phyloP scores from a whole-genome alignment of 1,140 invertebrate genomes.

The Triops longicaudatus region DNA sequence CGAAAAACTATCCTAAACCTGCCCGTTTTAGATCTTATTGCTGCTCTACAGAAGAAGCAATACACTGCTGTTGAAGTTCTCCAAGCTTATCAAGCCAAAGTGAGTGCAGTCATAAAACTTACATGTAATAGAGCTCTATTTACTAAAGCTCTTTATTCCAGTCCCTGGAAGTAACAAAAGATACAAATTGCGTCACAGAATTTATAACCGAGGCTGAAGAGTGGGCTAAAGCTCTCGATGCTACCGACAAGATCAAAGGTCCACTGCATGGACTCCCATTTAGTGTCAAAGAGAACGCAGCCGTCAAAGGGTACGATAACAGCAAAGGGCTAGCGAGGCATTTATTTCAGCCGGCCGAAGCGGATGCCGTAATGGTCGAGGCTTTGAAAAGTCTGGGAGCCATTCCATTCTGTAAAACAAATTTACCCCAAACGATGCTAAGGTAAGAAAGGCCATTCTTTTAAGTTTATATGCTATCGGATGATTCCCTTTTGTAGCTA shows the following conservation, averaged over 20 bases:
- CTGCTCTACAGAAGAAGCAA: conserved; percentile 15
- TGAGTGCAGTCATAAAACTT: neutral
- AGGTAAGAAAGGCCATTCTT: conserved; percentile 27
- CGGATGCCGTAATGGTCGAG: conserved; percentile 38
- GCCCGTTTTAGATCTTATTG: conserved; percentile 13
- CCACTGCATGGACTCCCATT: conserved; percentile 40
- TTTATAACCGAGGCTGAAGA: conserved; percentile 36
- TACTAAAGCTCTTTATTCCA: conserved; percentile 28
- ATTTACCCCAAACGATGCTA: conserved; percentile 40
- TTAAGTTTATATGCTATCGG: neutral
- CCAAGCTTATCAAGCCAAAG: conserved; percentile 28
- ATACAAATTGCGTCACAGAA: conserved; percentile 37
- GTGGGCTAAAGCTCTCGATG: conserved; percentile 37
- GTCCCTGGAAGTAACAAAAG: conserved; percentile 35
- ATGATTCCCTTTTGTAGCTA: conserved; percentile 31
- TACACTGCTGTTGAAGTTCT: conserved; percentile 23
- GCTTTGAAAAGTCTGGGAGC: conserved; percentile 36
- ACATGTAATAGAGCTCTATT: neutral
- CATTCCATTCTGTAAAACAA: conserved; percentile 44
- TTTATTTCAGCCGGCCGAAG: conserved; percentile 36
- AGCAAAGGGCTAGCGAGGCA: conserved; percentile 41
- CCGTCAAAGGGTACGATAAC: conserved; percentile 41
- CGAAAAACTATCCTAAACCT: conserved; percentile 16
- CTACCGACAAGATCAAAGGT: conserved; percentile 31
- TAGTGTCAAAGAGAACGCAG: conserved; percentile 38